These are phyloP conservation scores for Pedionomus torquatus DNA, from an alignment of 2,113 vertebrate species.

Conservation along the genomic window DNA sequence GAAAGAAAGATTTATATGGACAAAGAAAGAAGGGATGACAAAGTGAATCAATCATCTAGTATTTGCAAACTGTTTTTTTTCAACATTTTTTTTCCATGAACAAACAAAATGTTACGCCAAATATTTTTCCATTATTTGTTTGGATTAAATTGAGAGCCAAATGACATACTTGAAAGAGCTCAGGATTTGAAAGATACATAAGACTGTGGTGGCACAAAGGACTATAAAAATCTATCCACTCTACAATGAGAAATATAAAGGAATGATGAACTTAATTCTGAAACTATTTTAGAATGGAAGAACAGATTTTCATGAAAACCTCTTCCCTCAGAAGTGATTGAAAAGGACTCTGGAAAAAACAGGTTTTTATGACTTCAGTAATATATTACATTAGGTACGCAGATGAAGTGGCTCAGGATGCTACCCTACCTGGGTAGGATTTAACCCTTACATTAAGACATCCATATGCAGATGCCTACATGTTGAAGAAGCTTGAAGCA, in stretches of 20 bases:
- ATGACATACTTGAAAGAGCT: neutral
- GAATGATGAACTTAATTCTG: neutral
- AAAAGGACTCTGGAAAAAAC: neutral
- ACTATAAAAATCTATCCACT: neutral
- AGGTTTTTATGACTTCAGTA: neutral
- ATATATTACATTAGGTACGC: neutral
- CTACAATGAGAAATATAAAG: neutral
- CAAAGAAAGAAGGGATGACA: neutral
- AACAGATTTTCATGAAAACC: neutral
- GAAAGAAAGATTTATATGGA: neutral
- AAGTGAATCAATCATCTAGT: neutral
- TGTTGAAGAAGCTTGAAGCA: neutral
- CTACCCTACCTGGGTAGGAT: neutral
- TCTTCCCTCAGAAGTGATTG: neutral
- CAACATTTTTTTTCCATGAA: neutral
- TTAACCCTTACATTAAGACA: neutral
- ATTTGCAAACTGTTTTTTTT: neutral
- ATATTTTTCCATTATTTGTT: neutral
- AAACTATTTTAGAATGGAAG: neutral
- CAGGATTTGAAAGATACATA: neutral
- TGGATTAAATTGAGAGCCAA: neutral
- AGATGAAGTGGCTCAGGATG: neutral
- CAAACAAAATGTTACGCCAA: neutral
- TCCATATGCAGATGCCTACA: neutral
- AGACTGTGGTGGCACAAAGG: neutral